Base-by-base conservation (phyloP, 2,888 invertebrate genomes). In the Micropterix aruncella region DNA sequence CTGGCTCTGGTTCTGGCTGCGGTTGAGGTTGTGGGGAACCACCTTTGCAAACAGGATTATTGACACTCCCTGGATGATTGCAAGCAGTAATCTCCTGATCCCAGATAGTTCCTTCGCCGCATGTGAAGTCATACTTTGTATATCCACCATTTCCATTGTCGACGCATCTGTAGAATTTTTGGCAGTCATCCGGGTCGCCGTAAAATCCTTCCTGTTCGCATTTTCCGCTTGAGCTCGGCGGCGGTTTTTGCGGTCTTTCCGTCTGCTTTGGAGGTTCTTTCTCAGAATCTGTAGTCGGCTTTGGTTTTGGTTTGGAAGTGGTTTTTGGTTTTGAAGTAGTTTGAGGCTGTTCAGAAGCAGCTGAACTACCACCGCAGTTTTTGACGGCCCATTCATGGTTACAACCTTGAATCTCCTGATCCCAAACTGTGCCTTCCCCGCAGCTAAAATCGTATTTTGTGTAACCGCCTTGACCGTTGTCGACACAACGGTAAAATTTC, bases 401-500 rank as follows among this genome's bases (percentile, higher is more conserved):
- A 50, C 72, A 72, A 1, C 60, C 60, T 44, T 60, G 58, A 18
- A 63, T 52, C n/a, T 53, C 54, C 38, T 69, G 63, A 53, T 79
- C 77, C 78, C 78, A 79, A 7, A 74, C 72, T 1, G 78, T 78
- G 16, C 80, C 82, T 41, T 77, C 73, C 1, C 74, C 80, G 54
- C 83, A 83, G 27, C 61, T 63, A 52, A 77, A 83, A 14, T 80
- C 74, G 52, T 77, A 77, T 57, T 73, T 74, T 2, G 64, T 70
- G 43, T 64, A 77, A 15, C 72, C 70, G 14, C 74, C 75, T 46
- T 74, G 74, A 37, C 75, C 77, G 53, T 76, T 72, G 47, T 71
- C 62, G 1, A 79, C 79, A 55, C 83, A 83, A 37, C 82, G 72
- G 54, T 80, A 79, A 58, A 82, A 83, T 54, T 76, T 79, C 18